These are phyloP conservation scores for Alligator sinensis DNA, from an alignment of 2,113 vertebrate genomes.

Conservation along the genomic window DNA sequence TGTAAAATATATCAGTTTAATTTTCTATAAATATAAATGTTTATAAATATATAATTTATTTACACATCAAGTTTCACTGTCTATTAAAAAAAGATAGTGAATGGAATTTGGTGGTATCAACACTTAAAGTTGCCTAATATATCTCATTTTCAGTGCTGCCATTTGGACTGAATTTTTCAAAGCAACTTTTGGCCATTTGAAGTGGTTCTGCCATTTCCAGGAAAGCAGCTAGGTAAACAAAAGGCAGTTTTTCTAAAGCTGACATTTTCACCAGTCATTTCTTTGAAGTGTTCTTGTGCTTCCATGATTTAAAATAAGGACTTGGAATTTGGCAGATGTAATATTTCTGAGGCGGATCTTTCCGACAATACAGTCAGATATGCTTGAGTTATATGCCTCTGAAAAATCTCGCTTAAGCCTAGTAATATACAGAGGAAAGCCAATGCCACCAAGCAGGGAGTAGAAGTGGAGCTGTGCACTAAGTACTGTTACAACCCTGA, in stretches of 20 bases:
- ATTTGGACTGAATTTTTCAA: neutral
- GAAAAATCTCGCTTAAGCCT: neutral
- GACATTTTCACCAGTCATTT: neutral
- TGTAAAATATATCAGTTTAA: no score
- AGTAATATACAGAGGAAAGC: no score
- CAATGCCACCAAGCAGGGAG: no score
- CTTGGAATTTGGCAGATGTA: neutral
- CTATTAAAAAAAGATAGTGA: no score
- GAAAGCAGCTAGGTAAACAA: neutral
- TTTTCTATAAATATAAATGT: no score
- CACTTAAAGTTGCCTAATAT: neutral
- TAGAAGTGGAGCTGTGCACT: no score
- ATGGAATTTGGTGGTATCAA: no score
- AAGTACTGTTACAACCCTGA: no score
- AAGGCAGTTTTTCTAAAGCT: neutral
- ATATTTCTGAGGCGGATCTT: neutral
- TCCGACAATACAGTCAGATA: neutral
- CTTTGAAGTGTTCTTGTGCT: neutral
- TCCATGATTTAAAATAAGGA: neutral
- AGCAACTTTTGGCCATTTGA: neutral
- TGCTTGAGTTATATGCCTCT: neutral
- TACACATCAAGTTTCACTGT: no score
- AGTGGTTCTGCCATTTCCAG: neutral
- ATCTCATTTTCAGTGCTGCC: neutral
- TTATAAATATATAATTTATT: no score